A percentile compares a stretch with the other conserved stretches of the same genome.
These are phyloP conservation scores for Sebastes iracundus DNA, from an alignment of 2,797 vertebrate species.

Conservation along the genomic window DNA sequence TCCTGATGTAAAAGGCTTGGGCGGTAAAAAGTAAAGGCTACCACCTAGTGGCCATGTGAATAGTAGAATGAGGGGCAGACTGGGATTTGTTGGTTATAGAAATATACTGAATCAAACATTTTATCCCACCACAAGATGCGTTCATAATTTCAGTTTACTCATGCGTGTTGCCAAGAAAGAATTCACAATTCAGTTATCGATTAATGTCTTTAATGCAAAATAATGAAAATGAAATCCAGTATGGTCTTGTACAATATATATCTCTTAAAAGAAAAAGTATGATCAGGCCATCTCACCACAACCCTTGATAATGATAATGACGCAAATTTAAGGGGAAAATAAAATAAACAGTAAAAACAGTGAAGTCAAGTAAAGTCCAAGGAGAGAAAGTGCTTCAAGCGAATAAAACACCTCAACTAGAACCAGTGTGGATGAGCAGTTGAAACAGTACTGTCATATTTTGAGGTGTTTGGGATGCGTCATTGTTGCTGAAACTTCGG, in stretches of 20 bases:
- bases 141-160: background rate
- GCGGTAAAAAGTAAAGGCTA: conserved; percentile 44
- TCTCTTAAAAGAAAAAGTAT: conserved; percentile 68
- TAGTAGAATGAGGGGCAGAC: background rate
- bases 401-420: conserved; percentile 64
- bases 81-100: background rate
- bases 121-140: background rate
- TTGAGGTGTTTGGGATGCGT: conserved; percentile 56
- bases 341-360: conserved; percentile 61
- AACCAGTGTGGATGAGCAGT: conserved; percentile 67
- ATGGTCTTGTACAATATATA: conserved; percentile 75
- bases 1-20: background rate
- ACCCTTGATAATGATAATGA: conserved; percentile 47
- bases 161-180: background rate
- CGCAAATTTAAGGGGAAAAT: conserved; percentile 51
- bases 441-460: conserved; percentile 68
- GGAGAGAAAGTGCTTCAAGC: conserved; percentile 71
- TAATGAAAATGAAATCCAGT: conserved; percentile 75
- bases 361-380: conserved; percentile 69
- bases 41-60: conserved; percentile 69
- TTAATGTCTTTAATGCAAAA: conserved; percentile 78
- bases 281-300: conserved; percentile 54
- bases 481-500: conserved; percentile 22
- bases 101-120: background rate
- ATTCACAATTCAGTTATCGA: conserved; percentile 28